phyloP scores from a whole-genome alignment of 2,113 vertebrate species.

The Agapornis roseicollis region DNA sequence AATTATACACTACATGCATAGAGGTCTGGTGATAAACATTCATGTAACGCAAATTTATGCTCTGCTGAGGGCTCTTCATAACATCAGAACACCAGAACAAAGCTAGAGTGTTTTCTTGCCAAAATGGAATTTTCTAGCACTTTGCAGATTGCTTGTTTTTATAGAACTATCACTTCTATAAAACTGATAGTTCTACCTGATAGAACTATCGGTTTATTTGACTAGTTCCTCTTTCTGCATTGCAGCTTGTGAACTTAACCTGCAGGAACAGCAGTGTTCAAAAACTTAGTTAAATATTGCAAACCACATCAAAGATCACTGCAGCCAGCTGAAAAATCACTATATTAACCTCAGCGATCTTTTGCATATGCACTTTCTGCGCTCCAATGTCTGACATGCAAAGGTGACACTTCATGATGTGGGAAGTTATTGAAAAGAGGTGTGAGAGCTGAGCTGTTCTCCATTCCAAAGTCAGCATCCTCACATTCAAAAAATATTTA shows the following conservation, averaged over 20 bases:
- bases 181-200: no score
- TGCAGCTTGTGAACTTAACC: neutral
- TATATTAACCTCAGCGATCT: neutral
- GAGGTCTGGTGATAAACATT: neutral
- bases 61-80: neutral
- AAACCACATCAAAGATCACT: neutral
- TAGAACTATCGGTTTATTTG: neutral
- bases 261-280: neutral
- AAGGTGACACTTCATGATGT: neutral
- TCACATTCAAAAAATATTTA: neutral
- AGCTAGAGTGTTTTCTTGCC: constrained; percentile 20
- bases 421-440: neutral
- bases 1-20: neutral
- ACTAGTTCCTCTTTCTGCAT: neutral
- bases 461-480: neutral
- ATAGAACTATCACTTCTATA: neutral
- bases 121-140: constrained; percentile 21
- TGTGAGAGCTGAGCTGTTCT: neutral
- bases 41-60: neutral
- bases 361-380: neutral
- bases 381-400: neutral
- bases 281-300: neutral
- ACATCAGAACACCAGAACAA: neutral
- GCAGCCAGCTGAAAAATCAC: neutral
- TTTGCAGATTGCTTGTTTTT: neutral